Conservation (phyloP, 2,888 invertebrate species). For the Nymphalis urticae region DNA sequence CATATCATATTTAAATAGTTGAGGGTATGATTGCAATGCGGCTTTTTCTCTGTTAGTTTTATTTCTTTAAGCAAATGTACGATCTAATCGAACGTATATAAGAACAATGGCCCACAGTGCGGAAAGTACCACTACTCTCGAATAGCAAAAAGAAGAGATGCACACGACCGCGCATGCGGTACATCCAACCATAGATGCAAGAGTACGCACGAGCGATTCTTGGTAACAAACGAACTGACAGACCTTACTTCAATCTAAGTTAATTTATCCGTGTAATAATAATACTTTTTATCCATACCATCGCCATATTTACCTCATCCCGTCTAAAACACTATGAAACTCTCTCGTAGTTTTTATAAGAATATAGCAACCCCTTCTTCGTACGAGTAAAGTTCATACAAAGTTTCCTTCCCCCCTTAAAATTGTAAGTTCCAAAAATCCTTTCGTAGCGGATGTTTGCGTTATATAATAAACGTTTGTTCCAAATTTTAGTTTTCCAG, state of each 20-base stretch:
- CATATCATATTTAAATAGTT: too few species aligned
- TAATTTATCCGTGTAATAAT: conserved; percentile 11
- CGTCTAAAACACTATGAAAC: neutral
- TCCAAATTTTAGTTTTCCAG: too few species aligned
- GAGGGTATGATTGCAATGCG: too few species aligned
- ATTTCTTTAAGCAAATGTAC: neutral
- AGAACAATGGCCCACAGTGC: conserved; percentile 36
- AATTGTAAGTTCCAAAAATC: too few species aligned
- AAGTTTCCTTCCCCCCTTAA: too few species aligned
- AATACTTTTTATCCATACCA: neutral
- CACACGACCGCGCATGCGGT: conserved; percentile 55
- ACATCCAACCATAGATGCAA: conserved; percentile 43
- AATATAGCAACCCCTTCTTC: too few species aligned
- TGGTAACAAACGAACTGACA: conserved; percentile 4
- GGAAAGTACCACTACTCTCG: conserved; percentile 36
- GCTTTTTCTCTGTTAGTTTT: neutral
- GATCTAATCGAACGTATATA: conserved; percentile 12
- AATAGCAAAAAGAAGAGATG: conserved; percentile 53
- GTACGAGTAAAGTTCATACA: too few species aligned
- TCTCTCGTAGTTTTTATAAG: too few species aligned
- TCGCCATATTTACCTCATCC: neutral
- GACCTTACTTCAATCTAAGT: conserved; percentile 5
- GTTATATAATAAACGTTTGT: too few species aligned
- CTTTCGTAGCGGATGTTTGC: too few species aligned
- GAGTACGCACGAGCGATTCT: conserved; percentile 34